These are phyloP conservation scores for Parazoanthus swiftii DNA, from an alignment of 92 coral and sea anemone genomes.

Conservation along the genomic window DNA sequence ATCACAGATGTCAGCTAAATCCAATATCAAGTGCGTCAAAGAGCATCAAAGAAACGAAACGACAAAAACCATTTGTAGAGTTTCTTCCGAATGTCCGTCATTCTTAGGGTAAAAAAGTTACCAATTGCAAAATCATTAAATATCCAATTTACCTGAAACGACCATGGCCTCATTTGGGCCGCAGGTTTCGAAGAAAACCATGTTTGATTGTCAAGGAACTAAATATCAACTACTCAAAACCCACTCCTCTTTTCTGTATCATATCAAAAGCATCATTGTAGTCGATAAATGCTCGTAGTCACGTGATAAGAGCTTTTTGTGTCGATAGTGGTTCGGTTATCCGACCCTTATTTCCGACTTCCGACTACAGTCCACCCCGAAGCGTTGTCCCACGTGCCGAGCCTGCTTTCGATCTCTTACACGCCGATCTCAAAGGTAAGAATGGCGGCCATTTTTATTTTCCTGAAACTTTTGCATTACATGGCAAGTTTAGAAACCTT, in stretches of 20 bases:
- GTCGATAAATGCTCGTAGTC: conserved; percentile 60
- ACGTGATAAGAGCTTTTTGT: background rate
- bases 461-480: background rate
- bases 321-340: conserved; percentile 23
- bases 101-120: background rate
- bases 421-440: conserved; percentile 78
- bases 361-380: conserved; percentile 85
- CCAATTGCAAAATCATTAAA: background rate
- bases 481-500: background rate
- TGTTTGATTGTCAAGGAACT: conserved; percentile 10
- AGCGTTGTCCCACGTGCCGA: conserved; percentile 90
- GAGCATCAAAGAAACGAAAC: background rate
- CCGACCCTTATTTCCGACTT: background rate
- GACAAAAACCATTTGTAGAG: background rate
- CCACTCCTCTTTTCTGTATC: too few species aligned
- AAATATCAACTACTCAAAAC: too few species aligned
- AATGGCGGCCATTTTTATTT: conserved; percentile 69
- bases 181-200: conserved; percentile 57
- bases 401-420: conserved; percentile 77
- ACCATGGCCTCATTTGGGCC: conserved; percentile 61
- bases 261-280: background rate
- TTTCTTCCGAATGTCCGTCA: background rate
- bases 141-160: conserved; percentile 46
- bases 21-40: too few species aligned
- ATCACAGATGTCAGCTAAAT: background rate